Base-by-base conservation (phyloP, 2,888 invertebrate species). In the Nezara viridula region DNA sequence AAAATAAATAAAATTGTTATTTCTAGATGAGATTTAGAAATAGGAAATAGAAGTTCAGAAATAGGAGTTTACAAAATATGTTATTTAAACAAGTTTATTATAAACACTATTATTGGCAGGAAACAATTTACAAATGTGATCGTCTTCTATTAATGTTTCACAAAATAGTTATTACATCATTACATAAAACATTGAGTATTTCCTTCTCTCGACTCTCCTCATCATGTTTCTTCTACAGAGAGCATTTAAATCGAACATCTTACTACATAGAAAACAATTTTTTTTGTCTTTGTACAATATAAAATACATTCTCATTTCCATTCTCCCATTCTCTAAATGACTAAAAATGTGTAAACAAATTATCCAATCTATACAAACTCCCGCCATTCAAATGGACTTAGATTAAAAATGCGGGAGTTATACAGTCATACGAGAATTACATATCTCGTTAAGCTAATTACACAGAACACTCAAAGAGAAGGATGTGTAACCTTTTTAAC, bases 1-100 rank as follows among this genome's bases (percentile, higher is more conserved):
- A 19, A 50, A 16, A 50, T 19, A 50, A 50, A 50, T 44, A 10
- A 44, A 16, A n/a, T n/a, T 55, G 4, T 55, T 0, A 55, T 55
- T n/a, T 55, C 4, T n/a, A 24, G 9, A n/a, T 24, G 24, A 73
- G 37, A n/a, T 7, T 0, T 73, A 32, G 6, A 16, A 73, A 37
- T 32, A n/a, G n/a, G n/a, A n/a, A n/a, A n/a, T n/a, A n/a, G n/a
- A n/a, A n/a, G n/a, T n/a, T n/a, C n/a, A n/a, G n/a, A n/a, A n/a
- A n/a, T n/a, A n/a, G n/a, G n/a, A n/a, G 24, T 21, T 21, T 77
- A 77, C n/a, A 47, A 44, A 81, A 44, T 2, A 44, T 44, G 40
- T 88, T 88, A 88, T 73, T 88, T 88, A 88, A 88, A 88, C 88
- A 88, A 66, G 55, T 88, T 88, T 88, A 88, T 88, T 73, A 88